Evolutionary conservation across 1,140 invertebrate species (phyloP).

Genomic region (Laodelphax striatellus): DNA sequence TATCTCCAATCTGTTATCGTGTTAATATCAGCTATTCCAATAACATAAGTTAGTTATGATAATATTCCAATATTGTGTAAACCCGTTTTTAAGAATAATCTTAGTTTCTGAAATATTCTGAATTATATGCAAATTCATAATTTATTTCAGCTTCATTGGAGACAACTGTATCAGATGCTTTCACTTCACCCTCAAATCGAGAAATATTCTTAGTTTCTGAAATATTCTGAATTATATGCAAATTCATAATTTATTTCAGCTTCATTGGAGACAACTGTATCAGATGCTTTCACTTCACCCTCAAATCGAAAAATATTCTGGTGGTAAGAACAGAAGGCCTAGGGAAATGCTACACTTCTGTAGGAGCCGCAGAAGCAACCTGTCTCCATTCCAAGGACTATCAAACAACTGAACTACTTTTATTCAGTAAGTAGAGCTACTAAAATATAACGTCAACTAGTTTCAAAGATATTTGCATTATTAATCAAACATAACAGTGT

Average conservation of each 20-base stretch:
- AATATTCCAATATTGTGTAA: too few species aligned
- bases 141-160: conserved; percentile 36
- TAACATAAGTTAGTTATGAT: too few species aligned
- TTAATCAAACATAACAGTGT: too few species aligned
- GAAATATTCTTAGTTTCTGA: conserved; percentile 9
- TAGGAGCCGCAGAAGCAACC: conserved; percentile 42
- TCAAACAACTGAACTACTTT: conserved; percentile 35
- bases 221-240: too few species aligned
- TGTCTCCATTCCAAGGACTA: conserved; percentile 38
- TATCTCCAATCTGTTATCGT: too few species aligned
- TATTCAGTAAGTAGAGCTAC: conserved; percentile 37
- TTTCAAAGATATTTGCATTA: too few species aligned
- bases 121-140: too few species aligned
- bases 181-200: conserved; percentile 42
- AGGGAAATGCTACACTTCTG: conserved; percentile 49
- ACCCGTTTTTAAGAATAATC: too few species aligned
- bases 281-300: conserved; percentile 46
- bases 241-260: conserved; percentile 27
- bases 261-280: conserved; percentile 43
- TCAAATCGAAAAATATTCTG: conserved; percentile 48
- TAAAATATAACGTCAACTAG: too few species aligned
- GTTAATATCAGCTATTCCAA: too few species aligned
- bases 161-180: conserved; percentile 49
- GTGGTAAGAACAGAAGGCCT: conserved; percentile 48
- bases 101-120: too few species aligned